These are phyloP conservation scores for Charanyca ferruginea DNA, from an alignment of 2,888 invertebrate species.

Conservation along the genomic window DNA sequence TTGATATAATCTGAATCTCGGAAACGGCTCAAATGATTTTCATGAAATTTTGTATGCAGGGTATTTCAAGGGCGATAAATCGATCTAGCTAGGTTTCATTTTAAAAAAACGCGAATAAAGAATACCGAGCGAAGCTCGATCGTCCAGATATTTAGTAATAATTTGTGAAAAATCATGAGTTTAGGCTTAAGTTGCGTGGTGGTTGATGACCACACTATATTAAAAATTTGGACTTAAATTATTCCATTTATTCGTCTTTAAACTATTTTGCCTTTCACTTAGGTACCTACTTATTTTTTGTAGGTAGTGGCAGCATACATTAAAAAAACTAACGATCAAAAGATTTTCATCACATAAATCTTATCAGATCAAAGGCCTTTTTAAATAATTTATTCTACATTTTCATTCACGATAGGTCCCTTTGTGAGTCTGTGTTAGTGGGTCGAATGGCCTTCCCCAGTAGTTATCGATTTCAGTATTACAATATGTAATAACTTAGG, in stretches of 20 bases:
- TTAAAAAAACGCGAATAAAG: no score
- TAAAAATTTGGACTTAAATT: no score
- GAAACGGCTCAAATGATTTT: no score
- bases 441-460: conserved; percentile 48
- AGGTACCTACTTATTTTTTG: no score
- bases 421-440: conserved; percentile 40
- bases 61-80: no score
- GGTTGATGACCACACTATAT: background rate
- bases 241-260: no score
- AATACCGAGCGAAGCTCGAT: no score
- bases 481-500: conserved; percentile 49
- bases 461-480: conserved; percentile 52
- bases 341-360: conserved; percentile 25
- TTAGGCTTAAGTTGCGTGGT: background rate
- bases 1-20: no score
- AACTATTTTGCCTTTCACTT: background rate
- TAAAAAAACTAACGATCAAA: background rate
- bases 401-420: conserved; percentile 7
- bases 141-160: background rate
- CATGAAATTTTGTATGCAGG: no score
- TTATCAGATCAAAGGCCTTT: conserved; percentile 10
- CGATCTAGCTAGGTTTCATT: no score
- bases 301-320: no score
- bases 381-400: background rate
- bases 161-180: background rate